Evolutionary conservation across 2,113 vertebrate species (phyloP).

Genomic region (Riparia riparia): DNA sequence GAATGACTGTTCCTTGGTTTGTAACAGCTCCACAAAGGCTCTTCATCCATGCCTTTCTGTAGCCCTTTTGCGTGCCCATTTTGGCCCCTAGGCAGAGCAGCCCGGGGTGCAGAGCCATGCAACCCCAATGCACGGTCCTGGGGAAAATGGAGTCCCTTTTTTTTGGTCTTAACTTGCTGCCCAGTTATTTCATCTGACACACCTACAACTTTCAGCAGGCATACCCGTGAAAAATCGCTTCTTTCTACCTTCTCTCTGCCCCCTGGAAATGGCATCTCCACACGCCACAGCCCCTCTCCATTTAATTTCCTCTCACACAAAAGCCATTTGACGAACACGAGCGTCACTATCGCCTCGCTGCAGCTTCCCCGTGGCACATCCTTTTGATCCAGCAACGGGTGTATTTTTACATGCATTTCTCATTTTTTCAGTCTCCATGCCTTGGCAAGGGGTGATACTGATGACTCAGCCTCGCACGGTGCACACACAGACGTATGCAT

Average conservation of each 20-base stretch:
- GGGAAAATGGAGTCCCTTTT: rapidly evolving
- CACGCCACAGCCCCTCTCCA: rapidly evolving
- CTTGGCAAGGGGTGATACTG: background rate
- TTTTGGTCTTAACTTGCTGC: background rate
- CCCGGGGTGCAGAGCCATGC: rapidly evolving
- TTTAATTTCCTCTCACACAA: background rate
- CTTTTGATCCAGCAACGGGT: background rate
- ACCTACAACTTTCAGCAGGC: background rate
- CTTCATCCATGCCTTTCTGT: background rate
- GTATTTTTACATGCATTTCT: background rate
- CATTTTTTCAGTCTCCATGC: background rate
- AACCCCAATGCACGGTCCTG: rapidly evolving
- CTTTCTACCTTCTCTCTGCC: background rate
- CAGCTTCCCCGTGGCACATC: background rate
- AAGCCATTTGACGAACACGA: rapidly evolving
- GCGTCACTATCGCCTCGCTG: background rate
- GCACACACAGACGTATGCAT: background rate
- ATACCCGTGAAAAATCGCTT: rapidly evolving
- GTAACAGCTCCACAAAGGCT: background rate
- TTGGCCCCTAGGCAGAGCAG: background rate
- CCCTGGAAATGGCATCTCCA: background rate
- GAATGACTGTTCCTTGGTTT: background rate
- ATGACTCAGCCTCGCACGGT: background rate
- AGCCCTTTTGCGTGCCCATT: background rate
- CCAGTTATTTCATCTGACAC: background rate